phyloP scores from a whole-genome alignment of 2,888 invertebrate species.

The Ennomos fuscantarius region DNA sequence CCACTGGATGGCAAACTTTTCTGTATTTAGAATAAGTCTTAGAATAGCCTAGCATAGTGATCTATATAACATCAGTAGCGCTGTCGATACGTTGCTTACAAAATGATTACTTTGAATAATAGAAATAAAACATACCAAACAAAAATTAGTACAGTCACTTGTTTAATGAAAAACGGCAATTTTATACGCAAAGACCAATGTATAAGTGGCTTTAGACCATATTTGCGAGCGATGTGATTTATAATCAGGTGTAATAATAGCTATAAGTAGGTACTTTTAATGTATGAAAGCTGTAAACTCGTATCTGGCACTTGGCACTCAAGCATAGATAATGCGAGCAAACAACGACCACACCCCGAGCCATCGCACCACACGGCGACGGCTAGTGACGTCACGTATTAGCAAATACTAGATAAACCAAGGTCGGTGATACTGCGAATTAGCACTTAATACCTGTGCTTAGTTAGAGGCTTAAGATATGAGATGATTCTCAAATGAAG shows the following conservation, averaged over 20 bases:
- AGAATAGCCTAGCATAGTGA: too few species aligned
- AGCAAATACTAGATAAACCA: conserved; percentile 53
- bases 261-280: not conserved
- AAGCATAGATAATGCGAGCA: conserved; percentile 24
- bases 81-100: too few species aligned
- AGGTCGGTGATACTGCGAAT: conserved; percentile 45
- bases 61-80: too few species aligned
- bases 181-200: too few species aligned
- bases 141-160: too few species aligned
- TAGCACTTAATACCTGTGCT: conserved; percentile 16
- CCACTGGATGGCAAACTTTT: too few species aligned
- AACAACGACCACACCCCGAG: conserved; percentile 37
- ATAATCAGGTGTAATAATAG: too few species aligned
- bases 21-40: too few species aligned
- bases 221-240: too few species aligned
- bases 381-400: conserved; percentile 47
- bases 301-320: conserved; percentile 18
- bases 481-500: not conserved
- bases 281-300: conserved; percentile 12
- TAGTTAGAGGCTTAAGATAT: conserved; percentile 12
- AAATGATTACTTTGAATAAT: too few species aligned
- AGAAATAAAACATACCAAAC: too few species aligned
- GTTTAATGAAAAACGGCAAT: not conserved
- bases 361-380: conserved; percentile 36
- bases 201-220: too few species aligned